These are phyloP conservation scores for Trochalopteron elliotii DNA, from an alignment of 2,113 vertebrate genomes.

Conservation along the genomic window DNA sequence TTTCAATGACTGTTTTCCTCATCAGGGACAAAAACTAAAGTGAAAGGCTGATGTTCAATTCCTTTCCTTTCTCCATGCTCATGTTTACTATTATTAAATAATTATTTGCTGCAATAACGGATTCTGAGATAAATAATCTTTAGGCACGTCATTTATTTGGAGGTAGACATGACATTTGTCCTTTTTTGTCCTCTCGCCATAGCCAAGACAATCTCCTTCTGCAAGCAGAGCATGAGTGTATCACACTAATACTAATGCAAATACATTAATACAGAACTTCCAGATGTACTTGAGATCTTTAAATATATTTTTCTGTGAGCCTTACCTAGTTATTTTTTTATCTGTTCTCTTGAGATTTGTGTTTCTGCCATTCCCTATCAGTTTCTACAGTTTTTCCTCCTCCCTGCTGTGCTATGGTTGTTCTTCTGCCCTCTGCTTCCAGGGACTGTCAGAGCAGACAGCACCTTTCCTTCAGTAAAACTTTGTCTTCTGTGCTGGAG, in stretches of 20 bases:
- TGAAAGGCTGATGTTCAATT: neutral
- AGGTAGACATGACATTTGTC: neutral
- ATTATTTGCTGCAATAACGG: neutral
- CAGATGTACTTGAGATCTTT: neutral
- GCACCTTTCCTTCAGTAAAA: neutral
- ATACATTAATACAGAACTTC: neutral
- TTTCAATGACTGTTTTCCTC: neutral
- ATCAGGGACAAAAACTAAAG: neutral
- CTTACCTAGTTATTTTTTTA: neutral
- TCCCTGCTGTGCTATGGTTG: neutral
- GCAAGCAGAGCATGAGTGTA: accelerated
- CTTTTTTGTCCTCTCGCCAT: neutral
- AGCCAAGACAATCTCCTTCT: neutral
- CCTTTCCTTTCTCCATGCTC: neutral
- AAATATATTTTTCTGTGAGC: neutral
- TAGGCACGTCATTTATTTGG: neutral
- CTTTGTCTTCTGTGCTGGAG: neutral
- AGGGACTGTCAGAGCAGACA: neutral
- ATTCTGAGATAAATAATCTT: neutral
- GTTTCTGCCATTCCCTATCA: neutral
- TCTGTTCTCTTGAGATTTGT: neutral
- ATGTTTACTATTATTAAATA: neutral
- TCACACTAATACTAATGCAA: neutral
- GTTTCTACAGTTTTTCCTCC: neutral
- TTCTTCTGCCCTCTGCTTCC: neutral